phyloP scores from a whole-genome alignment of 2,797 vertebrate genomes.

The Holocentrus rufus region DNA sequence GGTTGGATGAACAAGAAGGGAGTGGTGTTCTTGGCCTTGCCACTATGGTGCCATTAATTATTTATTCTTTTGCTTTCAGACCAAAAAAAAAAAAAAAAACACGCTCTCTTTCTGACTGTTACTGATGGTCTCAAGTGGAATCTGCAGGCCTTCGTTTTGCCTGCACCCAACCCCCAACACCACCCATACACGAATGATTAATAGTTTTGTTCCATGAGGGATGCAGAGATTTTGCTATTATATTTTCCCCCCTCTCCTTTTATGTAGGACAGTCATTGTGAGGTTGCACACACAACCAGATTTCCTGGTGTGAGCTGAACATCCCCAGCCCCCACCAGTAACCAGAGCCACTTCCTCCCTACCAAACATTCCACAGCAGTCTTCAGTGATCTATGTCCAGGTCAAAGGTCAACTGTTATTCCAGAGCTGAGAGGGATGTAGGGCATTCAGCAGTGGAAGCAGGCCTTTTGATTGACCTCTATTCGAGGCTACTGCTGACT shows the following conservation, averaged over 20 bases:
- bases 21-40: slow-evolving; percentile 56
- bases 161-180: slow-evolving; percentile 37
- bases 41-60: slow-evolving; percentile 70
- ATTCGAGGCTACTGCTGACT: slow-evolving; percentile 26
- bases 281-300: slow-evolving; percentile 52
- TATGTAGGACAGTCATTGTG: slow-evolving; percentile 42
- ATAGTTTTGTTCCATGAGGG: slow-evolving; percentile 63
- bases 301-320: slow-evolving; percentile 62
- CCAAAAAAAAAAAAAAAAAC: slow-evolving; percentile 51
- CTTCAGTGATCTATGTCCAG: slow-evolving; percentile 75
- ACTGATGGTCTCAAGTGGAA: slow-evolving; percentile 39
- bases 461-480: slow-evolving; percentile 46
- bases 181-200: slow-evolving; percentile 68
- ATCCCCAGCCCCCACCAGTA: slow-evolving; percentile 54
- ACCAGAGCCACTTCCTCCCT: slow-evolving; percentile 70
- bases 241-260: slow-evolving; percentile 32
- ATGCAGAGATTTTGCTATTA: slow-evolving; percentile 52
- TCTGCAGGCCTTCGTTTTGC: slow-evolving; percentile 48
- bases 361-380: slow-evolving; percentile 75
- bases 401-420: slow-evolving; percentile 78
- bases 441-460: slow-evolving; percentile 64
- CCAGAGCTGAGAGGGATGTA: slow-evolving; percentile 58
- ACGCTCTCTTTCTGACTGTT: slow-evolving; percentile 44
- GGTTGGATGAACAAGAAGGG: slow-evolving; percentile 39
- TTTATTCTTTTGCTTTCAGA: slow-evolving; percentile 76